Evolutionary conservation across 2,888 invertebrate genomes (phyloP).

Genomic region (Drosophila borealis): DNA sequence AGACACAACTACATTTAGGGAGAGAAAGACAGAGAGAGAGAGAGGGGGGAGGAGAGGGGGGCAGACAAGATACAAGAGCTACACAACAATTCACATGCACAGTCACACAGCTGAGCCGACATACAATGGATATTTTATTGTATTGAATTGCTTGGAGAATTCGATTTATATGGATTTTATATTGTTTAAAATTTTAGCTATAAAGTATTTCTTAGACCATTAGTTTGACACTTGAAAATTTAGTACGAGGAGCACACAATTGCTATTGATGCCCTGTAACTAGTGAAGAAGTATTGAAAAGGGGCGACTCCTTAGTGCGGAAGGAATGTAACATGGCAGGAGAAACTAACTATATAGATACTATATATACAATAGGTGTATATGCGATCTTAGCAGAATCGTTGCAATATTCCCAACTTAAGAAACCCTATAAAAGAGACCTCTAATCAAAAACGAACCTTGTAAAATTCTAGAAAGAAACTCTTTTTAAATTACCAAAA

Average conservation of each 20-base stretch:
- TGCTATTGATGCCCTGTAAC: slow-evolving; percentile 43
- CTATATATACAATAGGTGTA: not conserved
- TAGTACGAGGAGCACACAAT: slow-evolving; percentile 52
- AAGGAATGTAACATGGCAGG: not conserved
- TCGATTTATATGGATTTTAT: slow-evolving; percentile 65
- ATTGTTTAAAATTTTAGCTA: slow-evolving; percentile 75
- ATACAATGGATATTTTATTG: slow-evolving; percentile 73
- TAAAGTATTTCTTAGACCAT: slow-evolving; percentile 79
- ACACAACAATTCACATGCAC: slow-evolving; percentile 10
- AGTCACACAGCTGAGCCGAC: slow-evolving; percentile 40
- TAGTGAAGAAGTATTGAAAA: not conserved
- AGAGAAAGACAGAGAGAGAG: too few relatives aligned
- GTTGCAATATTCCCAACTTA: too few relatives aligned
- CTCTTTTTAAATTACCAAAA: too few relatives aligned
- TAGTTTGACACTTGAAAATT: slow-evolving; percentile 79
- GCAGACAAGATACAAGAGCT: slow-evolving; percentile 29
- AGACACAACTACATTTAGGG: slow-evolving; percentile 21
- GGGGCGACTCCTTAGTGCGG: not conserved
- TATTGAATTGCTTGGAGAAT: slow-evolving; percentile 60
- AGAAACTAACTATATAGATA: not conserved
- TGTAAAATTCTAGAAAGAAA: too few relatives aligned
- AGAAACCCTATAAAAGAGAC: too few relatives aligned
- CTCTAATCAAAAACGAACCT: too few relatives aligned
- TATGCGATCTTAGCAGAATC: too few relatives aligned
- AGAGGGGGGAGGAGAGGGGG: too few relatives aligned